Conservation (phyloP, 2,888 invertebrate species). For the Eristalis arbustorum region DNA sequence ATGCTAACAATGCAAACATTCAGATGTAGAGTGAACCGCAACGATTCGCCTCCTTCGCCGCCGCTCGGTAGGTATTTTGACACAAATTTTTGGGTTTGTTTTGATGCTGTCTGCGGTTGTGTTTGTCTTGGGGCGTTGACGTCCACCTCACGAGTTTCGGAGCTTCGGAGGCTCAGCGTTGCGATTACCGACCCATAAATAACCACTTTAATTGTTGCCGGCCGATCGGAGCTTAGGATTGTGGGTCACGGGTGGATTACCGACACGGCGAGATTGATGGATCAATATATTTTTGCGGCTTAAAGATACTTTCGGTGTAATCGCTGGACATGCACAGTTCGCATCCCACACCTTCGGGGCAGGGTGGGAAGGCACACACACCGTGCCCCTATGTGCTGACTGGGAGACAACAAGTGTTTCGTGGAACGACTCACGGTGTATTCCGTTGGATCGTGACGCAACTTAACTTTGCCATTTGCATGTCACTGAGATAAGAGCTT, state of each 20-base stretch:
- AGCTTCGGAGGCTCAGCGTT: constrained; percentile 30
- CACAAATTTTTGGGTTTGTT: constrained; percentile 31
- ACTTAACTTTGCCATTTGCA: constrained; percentile 49
- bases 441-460: constrained; percentile 40
- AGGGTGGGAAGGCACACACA: not conserved
- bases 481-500: constrained; percentile 48
- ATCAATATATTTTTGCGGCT: constrained; percentile 26
- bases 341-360: constrained; percentile 9
- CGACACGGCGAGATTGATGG: constrained; percentile 13
- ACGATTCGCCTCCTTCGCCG: not conserved
- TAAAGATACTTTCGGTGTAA: not conserved
- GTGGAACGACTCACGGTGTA: not conserved
- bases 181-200: constrained; percentile 39
- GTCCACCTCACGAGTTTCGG: constrained; percentile 40
- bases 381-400: not conserved
- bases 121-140: constrained; percentile 49
- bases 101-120: constrained; percentile 9
- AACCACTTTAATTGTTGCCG: constrained; percentile 35
- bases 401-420: constrained; percentile 31
- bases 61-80: constrained; percentile 8
- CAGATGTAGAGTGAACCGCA: not conserved
- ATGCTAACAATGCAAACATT: constrained; percentile 39
- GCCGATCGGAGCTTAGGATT: constrained; percentile 8
- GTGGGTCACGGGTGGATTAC: constrained; percentile 49
- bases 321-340: not conserved